Evolutionary conservation across 2,888 invertebrate species (phyloP).

Genomic region (Macrosiphum euphorbiae): DNA sequence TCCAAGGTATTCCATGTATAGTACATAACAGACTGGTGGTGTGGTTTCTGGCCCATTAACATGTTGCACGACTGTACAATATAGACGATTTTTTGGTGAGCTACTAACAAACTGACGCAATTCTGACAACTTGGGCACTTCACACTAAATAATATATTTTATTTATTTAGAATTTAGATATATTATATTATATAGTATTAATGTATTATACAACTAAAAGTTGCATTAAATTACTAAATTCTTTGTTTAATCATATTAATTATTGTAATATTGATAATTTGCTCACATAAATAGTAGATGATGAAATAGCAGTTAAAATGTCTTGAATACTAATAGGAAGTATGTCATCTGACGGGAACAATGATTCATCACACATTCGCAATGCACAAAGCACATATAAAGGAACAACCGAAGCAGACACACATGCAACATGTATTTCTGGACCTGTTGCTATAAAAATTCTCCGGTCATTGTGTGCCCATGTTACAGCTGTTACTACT

Average conservation of each 20-base stretch:
- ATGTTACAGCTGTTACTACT: slow-evolving; percentile 92
- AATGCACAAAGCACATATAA: slow-evolving; percentile 52
- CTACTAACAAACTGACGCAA: slow-evolving; percentile 93
- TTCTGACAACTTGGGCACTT: slow-evolving; percentile 90
- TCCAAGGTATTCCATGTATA: slow-evolving; percentile 95
- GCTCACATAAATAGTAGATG: slow-evolving; percentile 59
- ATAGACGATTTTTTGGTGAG: slow-evolving; percentile 89
- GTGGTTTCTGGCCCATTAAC: slow-evolving; percentile 79
- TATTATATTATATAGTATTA: too few relatives aligned
- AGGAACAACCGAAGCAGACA: slow-evolving; percentile 83
- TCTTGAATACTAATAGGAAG: slow-evolving; percentile 57
- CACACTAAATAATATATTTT: slow-evolving; percentile 77
- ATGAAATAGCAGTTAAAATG: slow-evolving; percentile 51
- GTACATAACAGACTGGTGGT: slow-evolving; percentile 80
- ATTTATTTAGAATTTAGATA: not conserved
- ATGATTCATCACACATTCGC: slow-evolving; percentile 53
- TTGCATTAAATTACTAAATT: not conserved
- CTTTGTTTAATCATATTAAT: not conserved
- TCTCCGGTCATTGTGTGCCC: slow-evolving; percentile 98
- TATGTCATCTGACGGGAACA: slow-evolving; percentile 45
- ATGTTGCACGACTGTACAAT: slow-evolving; percentile 97
- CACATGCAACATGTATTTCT: slow-evolving; percentile 93
- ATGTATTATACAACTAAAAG: not conserved
- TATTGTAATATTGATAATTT: not conserved
- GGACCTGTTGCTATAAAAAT: slow-evolving; percentile 94